Conservation (phyloP, 2,113 vertebrate species). For the Isurus oxyrinchus region DNA sequence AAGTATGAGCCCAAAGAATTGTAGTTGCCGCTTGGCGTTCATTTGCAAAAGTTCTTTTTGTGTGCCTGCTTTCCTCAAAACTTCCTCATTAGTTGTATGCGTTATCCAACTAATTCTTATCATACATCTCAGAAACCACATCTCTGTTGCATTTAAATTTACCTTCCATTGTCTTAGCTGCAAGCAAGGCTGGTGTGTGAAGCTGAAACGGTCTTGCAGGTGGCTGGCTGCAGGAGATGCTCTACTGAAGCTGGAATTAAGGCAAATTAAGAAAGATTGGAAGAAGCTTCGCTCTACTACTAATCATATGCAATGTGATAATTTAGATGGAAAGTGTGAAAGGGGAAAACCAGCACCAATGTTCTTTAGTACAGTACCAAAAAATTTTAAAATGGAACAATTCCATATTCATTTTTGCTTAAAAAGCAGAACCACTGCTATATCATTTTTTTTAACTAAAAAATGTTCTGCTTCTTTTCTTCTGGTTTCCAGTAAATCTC, state of each 20-base stretch:
- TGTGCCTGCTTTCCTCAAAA: too few species aligned
- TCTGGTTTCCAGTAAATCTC: not conserved
- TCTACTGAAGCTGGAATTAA: not conserved
- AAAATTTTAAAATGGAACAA: not conserved
- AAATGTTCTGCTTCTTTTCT: not conserved
- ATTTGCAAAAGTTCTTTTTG: too few species aligned
- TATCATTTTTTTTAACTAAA: not conserved
- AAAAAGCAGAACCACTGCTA: not conserved
- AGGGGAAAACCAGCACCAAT: not conserved
- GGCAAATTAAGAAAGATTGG: not conserved
- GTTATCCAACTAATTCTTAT: too few species aligned
- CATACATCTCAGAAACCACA: not conserved
- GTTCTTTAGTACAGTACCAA: not conserved
- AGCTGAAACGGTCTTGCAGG: not conserved
- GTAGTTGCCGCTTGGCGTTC: too few species aligned
- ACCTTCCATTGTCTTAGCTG: too few species aligned
- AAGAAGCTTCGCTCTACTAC: not conserved
- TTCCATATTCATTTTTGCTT: not conserved
- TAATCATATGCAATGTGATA: not conserved
- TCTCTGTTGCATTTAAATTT: not conserved
- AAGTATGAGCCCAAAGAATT: too few species aligned
- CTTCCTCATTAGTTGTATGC: too few species aligned
- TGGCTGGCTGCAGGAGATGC: not conserved
- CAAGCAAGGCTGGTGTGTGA: not conserved
- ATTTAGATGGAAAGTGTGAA: not conserved